These are phyloP conservation scores for Heliconius himera DNA, from an alignment of 1,140 invertebrate genomes.

Conservation along the genomic window DNA sequence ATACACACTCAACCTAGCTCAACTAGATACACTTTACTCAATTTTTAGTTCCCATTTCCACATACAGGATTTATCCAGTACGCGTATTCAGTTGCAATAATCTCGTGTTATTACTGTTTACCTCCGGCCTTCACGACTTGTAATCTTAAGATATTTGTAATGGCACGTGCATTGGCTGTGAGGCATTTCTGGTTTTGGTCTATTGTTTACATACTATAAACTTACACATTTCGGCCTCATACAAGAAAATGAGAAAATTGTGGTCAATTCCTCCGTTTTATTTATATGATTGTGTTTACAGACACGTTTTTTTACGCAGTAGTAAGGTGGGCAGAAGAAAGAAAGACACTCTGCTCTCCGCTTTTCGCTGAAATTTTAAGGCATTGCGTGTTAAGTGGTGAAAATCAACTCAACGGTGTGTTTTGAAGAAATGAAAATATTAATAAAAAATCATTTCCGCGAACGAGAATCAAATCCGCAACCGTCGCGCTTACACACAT, in stretches of 20 bases:
- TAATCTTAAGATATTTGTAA: conserved; percentile 62
- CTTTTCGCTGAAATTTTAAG: no score
- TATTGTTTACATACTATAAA: conserved; percentile 2
- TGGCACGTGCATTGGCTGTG: conserved; percentile 56
- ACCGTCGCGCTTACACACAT: no score
- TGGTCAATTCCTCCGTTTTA: background rate
- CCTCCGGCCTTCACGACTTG: conserved; percentile 77
- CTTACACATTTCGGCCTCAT: background rate
- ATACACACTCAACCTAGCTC: background rate
- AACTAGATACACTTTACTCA: background rate
- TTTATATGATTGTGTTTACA: background rate
- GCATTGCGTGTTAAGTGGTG: no score
- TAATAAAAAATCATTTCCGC: no score
- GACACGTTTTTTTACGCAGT: no score
- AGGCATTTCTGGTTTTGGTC: conserved; percentile 19
- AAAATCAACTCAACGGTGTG: no score
- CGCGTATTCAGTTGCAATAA: conserved; percentile 66
- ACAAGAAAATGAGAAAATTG: background rate
- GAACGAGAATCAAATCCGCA: no score
- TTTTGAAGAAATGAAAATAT: no score
- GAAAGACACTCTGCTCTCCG: no score
- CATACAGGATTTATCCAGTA: conserved; percentile 30
- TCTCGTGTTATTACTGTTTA: conserved; percentile 67
- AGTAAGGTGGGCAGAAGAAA: no score
- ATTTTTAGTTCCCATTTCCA: conserved; percentile 11